These are phyloP conservation scores for Megalopta genalis DNA, from an alignment of 1,140 invertebrate genomes.

Conservation along the genomic window DNA sequence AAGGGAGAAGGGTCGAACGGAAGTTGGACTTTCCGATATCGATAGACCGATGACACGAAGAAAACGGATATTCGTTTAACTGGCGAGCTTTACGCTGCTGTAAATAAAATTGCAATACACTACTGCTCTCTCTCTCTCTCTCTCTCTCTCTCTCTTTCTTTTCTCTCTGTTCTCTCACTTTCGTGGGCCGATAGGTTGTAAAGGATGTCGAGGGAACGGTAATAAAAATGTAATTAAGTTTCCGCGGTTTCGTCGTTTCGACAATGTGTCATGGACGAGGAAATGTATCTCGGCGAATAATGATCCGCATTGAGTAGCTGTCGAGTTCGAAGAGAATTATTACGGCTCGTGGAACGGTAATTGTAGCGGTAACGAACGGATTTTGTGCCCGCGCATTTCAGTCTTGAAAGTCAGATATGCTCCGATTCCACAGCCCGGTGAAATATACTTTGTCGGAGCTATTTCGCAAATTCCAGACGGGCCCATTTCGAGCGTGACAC, in stretches of 20 bases:
- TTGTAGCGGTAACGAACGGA: constrained; percentile 16
- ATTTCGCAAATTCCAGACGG: not conserved
- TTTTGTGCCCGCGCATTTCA: not conserved
- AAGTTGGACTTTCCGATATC: not conserved
- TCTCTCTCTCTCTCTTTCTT: too few species aligned
- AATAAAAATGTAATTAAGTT: constrained; percentile 31
- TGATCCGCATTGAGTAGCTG: constrained; percentile 22
- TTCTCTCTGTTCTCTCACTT: not conserved
- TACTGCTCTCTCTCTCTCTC: too few species aligned
- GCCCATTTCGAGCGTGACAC: too few species aligned
- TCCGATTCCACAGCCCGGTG: not conserved
- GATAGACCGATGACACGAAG: constrained; percentile 12
- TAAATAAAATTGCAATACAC: constrained; percentile 12
- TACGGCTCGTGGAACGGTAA: not conserved
- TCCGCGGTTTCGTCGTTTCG: constrained; percentile 9
- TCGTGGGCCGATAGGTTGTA: not conserved
- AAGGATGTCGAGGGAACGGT: not conserved
- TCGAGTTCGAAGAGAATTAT: constrained; percentile 3
- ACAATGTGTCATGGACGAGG: not conserved
- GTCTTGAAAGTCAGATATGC: not conserved
- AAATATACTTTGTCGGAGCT: not conserved
- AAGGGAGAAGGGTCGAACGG: not conserved
- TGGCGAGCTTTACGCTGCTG: not conserved
- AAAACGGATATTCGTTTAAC: constrained; percentile 10
- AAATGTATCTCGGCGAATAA: constrained; percentile 20